Conservation (phyloP, 37 sponge, comb jelly and placozoan species). For the Spongilla lacustris region DNA sequence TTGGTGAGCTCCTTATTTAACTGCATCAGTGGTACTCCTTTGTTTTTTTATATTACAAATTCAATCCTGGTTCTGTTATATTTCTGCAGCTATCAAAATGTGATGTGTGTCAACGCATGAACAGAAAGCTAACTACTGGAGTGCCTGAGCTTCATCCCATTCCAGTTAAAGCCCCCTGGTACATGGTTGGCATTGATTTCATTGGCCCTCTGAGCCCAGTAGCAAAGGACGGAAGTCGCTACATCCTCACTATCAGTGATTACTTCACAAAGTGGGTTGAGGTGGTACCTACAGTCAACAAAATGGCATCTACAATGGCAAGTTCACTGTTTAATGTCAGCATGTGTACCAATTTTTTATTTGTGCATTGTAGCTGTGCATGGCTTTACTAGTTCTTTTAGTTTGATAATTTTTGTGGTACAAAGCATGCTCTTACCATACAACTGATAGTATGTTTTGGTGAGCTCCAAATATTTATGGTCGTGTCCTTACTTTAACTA, state of each 20-base stretch:
- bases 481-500: too few species aligned
- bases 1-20: too few species aligned
- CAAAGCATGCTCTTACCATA: too few species aligned
- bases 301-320: slow-evolving; percentile 56
- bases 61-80: neutral
- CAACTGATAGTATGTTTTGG: too few species aligned
- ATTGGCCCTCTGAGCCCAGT: slow-evolving; percentile 49
- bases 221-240: slow-evolving; percentile 30
- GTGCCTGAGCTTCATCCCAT: slow-evolving; percentile 60
- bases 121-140: slow-evolving; percentile 52
- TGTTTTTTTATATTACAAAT: too few species aligned
- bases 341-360: too few species aligned
- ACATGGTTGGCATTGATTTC: slow-evolving; percentile 73
- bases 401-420: too few species aligned
- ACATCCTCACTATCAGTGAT: slow-evolving; percentile 68
- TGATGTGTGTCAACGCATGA: slow-evolving; percentile 69
- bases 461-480: too few species aligned
- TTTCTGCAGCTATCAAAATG: slow-evolving; percentile 43
- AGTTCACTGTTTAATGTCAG: slow-evolving; percentile 53
- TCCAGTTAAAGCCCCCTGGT: slow-evolving; percentile 58
- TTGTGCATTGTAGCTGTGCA: too few species aligned
- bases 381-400: too few species aligned
- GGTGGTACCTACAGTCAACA: slow-evolving; percentile 33
- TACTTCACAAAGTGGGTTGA: slow-evolving; percentile 81
- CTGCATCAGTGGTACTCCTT: too few species aligned